Percentiles rank a stretch among this genome's conserved stretches.
Conservation (phyloP, 2,113 vertebrate genomes). For the Scomber japonicus region DNA sequence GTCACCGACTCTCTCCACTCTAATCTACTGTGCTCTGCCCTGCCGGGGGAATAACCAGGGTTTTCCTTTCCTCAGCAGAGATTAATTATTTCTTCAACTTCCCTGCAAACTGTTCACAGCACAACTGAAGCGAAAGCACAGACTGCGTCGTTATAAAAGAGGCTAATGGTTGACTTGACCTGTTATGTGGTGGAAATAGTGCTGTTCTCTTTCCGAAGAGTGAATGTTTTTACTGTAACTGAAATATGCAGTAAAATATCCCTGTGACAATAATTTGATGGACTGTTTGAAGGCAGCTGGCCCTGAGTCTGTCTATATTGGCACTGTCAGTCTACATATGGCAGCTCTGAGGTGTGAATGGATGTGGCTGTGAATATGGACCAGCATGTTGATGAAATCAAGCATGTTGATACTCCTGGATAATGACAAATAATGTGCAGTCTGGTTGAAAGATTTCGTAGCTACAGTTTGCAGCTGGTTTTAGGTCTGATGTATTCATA, state of each 20-base stretch:
- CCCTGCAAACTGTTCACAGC: background rate
- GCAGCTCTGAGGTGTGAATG: slow-evolving; percentile 36
- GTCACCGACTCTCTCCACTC: slow-evolving; percentile 42
- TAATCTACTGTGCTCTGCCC: slow-evolving; percentile 46
- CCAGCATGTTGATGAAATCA: slow-evolving; percentile 7
- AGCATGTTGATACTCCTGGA: slow-evolving; percentile 7
- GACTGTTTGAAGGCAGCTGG: slow-evolving; percentile 6
- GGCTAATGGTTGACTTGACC: background rate
- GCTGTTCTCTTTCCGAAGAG: background rate
- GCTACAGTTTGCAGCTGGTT: background rate
- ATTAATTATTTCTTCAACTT: slow-evolving; percentile 37
- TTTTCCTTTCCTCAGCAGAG: slow-evolving; percentile 33
- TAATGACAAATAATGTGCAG: background rate
- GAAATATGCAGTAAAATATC: background rate
- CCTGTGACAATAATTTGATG: background rate
- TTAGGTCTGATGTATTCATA: too few relatives aligned
- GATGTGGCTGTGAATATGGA: slow-evolving; percentile 24
- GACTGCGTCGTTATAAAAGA: background rate
- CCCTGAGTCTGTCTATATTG: slow-evolving; percentile 2
- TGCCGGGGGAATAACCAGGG: slow-evolving; percentile 50
- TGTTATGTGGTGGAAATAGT: background rate
- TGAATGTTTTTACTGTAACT: background rate
- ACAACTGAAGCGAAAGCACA: background rate
- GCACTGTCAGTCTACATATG: slow-evolving; percentile 18
- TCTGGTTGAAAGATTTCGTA: background rate